A percentile compares a stretch with the other conserved stretches of the same genome.
phyloP scores from a whole-genome alignment of 2,888 invertebrate species.

The Tetramorium bicarinatum region DNA sequence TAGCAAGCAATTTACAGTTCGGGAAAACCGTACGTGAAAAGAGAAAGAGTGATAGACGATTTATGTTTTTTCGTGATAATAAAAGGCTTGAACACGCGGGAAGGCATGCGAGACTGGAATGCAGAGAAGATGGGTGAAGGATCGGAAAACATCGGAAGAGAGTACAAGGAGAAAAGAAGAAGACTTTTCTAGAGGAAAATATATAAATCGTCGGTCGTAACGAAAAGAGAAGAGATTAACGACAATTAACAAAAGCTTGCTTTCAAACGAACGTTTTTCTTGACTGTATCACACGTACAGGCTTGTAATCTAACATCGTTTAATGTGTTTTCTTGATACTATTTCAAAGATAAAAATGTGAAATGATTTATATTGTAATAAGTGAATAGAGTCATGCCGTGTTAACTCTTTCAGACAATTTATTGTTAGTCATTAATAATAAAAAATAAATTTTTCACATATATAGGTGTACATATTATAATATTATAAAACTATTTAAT shows the following conservation, averaged over 20 bases:
- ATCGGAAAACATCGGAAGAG: constrained; percentile 14
- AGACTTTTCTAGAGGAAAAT: constrained; percentile 27
- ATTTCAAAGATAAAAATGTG: not conserved
- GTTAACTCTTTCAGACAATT: constrained; percentile 5
- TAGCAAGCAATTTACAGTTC: constrained; percentile 64
- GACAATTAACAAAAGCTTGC: constrained; percentile 14
- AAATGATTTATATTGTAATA: constrained; percentile 9
- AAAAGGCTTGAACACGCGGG: constrained; percentile 7
- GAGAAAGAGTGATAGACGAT: constrained; percentile 37
- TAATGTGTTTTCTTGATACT: not conserved
- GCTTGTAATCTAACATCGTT: constrained; percentile 43
- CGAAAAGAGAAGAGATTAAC: constrained; percentile 24
- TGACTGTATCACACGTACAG: constrained; percentile 68
- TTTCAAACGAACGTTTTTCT: constrained; percentile 72
- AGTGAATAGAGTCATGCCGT: not conserved
- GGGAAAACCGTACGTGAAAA: constrained; percentile 69
- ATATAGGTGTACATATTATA: not conserved
- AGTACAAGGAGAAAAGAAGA: constrained; percentile 39
- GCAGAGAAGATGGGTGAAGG: constrained; percentile 18
- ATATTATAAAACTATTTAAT: not conserved
- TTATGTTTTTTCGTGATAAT: constrained; percentile 28
- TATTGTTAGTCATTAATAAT: not conserved
- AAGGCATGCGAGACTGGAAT: not conserved
- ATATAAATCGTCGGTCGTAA: constrained; percentile 56
- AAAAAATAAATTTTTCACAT: not conserved